Evolutionary conservation across 1,140 invertebrate genomes (phyloP), one percentile per base, ranked within the genome.

Genomic region (Drosophila nasuta): DNA sequence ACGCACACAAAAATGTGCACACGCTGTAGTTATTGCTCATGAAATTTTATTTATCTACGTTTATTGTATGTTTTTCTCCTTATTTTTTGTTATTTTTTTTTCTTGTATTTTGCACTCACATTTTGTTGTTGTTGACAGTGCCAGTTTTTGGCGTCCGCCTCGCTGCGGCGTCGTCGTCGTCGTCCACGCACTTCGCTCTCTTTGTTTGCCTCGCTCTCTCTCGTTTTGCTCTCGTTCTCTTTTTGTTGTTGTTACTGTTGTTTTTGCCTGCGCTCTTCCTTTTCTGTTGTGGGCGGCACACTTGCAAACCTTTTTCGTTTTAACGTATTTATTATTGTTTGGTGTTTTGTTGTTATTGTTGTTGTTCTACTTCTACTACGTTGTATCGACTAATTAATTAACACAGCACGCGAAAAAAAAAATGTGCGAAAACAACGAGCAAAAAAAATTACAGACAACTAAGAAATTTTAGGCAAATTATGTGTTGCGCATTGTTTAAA

Each of bases 91-190:
- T 43, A 8, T 28, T 58, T 13, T 13, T 5, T 60, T 38, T 51
- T 67, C 62, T 79, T 75, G 25, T 68, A 66, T 81, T 81, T 82
- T 78, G 64, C 81, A 83, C 81, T 83, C 81, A 83, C 81, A 65
- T 63, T 52, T 75, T 75, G 49, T 63, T 73, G 63, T 71, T 77
- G 45, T 46, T 67, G 46, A 54, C 41, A 62, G 38, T 45, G 64
- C 54, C 57, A 69, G 59, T 64, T 78, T 25, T 75, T 25, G 65
- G 64, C 48, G 43, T 65, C 56, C 58, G 46, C 15, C 46, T 65
- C 54, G 38, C 33, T 64, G 49, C 56, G 43, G 52, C 52, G 52
- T 52, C 46, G 45, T 48, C 48, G 54, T 51, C 48, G 25, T 59
- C 41, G 38, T 45, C 48, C 59, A 59, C 49, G 60, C 67, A 57